Conservation (phyloP, 1,140 invertebrate genomes). For the Trachymyrmex cornetzi region DNA sequence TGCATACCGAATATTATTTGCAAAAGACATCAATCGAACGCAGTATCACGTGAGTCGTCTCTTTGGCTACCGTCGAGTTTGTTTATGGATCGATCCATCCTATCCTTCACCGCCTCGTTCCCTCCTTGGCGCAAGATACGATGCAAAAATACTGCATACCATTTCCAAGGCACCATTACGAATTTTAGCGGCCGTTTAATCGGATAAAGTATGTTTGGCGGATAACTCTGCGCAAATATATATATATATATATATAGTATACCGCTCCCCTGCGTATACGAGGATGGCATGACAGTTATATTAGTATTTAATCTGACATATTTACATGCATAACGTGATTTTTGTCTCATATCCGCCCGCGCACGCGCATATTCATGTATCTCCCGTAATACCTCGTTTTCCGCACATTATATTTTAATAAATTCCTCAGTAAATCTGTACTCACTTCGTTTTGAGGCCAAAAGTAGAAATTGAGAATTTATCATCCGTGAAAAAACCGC, state of each 20-base stretch:
- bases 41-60: constrained; percentile 48
- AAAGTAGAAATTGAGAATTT: constrained; percentile 5
- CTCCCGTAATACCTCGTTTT: not conserved
- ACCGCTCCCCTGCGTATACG: not conserved
- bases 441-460: not conserved
- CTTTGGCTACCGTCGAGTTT: constrained; percentile 53
- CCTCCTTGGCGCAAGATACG: not conserved
- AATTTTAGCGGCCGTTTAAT: constrained; percentile 44
- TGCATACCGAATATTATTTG: constrained; percentile 40
- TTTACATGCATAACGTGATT: constrained; percentile 11
- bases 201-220: constrained; percentile 29
- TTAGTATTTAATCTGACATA: constrained; percentile 34
- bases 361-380: not conserved
- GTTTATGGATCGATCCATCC: constrained; percentile 58
- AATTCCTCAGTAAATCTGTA: not conserved
- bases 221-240: constrained; percentile 18
- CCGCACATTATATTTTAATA: constrained; percentile 20
- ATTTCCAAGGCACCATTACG: constrained; percentile 7
- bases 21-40: constrained; percentile 31
- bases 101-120: not conserved
- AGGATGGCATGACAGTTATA: constrained; percentile 1
- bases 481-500: not conserved
- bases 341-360: not conserved
- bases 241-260: no score
- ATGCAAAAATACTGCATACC: constrained; percentile 53